Conservation (phyloP, 2,113 vertebrate species). For the Ariopsis seemanni region DNA sequence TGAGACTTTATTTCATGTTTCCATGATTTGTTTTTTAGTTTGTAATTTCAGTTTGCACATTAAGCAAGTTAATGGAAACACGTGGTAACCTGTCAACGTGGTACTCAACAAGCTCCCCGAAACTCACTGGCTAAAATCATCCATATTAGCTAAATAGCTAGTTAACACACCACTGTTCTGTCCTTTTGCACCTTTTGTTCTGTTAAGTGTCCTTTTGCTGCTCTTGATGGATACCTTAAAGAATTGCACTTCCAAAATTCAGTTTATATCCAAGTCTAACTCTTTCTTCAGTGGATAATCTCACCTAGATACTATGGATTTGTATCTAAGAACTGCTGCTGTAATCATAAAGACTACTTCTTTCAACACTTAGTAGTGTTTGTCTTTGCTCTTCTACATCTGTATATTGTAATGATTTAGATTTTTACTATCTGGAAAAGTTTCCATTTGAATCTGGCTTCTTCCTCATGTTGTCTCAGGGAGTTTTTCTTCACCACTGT, state of each 20-base stretch:
- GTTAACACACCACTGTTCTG: neutral
- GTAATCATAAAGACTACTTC: neutral
- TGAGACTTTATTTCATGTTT: no score
- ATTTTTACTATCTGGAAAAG: neutral
- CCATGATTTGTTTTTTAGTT: no score
- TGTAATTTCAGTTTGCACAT: no score
- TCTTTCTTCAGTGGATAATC: neutral
- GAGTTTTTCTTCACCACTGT: neutral
- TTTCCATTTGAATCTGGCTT: neutral
- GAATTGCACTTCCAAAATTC: neutral
- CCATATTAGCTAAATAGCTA: neutral
- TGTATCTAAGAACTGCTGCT: neutral
- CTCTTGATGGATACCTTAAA: neutral
- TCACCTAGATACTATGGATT: neutral
- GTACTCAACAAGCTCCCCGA: neutral
- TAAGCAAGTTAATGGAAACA: no score
- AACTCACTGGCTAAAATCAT: neutral
- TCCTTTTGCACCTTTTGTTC: neutral
- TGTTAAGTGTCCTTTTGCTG: neutral
- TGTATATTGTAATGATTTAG: neutral
- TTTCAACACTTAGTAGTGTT: neutral
- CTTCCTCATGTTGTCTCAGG: neutral
- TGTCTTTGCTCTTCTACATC: neutral
- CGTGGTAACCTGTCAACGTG: neutral
- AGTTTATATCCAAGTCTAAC: neutral